These are phyloP conservation scores for Rhinatrema bivittatum DNA, from an alignment of 2,797 vertebrate species.

Conservation along the genomic window DNA sequence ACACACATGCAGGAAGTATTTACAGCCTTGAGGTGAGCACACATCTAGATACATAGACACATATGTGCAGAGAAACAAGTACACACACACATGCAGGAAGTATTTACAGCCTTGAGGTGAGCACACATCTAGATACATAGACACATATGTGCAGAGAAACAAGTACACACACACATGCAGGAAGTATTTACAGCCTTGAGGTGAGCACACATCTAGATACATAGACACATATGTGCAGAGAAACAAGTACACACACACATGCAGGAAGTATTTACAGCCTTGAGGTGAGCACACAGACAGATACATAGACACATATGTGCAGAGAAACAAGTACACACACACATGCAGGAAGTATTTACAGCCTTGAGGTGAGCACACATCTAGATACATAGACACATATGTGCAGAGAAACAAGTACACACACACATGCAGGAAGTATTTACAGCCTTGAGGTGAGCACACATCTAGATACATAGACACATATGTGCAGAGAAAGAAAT, in stretches of 20 bases:
- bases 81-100: conserved; percentile 14
- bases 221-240: conserved; percentile 33
- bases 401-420: no score
- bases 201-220: conserved; percentile 34
- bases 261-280: conserved; percentile 67
- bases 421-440: conserved; percentile 63
- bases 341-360: conserved; percentile 71
- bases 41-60: not conserved
- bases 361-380: conserved; percentile 36
- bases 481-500: not conserved
- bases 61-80: not conserved
- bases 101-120: no score
- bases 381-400: conserved; percentile 34
- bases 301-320: conserved; percentile 26
- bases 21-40: not conserved
- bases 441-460: conserved; percentile 51
- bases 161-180: no score
- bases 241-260: no score
- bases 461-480: conserved; percentile 33
- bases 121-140: not conserved
- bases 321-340: not conserved
- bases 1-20: conserved; percentile 19
- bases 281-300: conserved; percentile 30
- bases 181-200: conserved; percentile 64
- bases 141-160: no score